These are phyloP conservation scores for Agonum fuliginosum DNA, from an alignment of 2,888 invertebrate genomes.

Conservation along the genomic window DNA sequence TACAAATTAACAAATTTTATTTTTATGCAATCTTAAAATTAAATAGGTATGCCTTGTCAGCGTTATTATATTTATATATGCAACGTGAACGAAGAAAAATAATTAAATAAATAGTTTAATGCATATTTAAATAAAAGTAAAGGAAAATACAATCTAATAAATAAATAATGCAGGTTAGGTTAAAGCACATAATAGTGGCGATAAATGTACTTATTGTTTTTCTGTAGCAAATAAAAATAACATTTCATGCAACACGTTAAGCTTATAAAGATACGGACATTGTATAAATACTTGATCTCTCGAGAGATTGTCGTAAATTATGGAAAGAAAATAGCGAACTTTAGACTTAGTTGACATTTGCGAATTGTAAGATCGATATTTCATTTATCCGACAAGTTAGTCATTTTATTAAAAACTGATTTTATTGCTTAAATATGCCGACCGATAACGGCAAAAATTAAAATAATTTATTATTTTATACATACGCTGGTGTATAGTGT, in stretches of 20 bases:
- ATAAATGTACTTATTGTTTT: conserved; percentile 39
- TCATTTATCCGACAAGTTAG: too few relatives aligned
- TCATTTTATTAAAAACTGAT: too few relatives aligned
- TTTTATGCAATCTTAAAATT: too few relatives aligned
- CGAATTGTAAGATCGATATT: conserved; percentile 26
- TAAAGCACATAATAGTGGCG: neutral
- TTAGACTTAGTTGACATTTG: conserved; percentile 14
- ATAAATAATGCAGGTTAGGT: conserved; percentile 28
- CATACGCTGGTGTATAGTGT: too few relatives aligned
- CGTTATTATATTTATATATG: too few relatives aligned
- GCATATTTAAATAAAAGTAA: neutral
- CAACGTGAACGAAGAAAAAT: neutral
- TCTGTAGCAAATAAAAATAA: conserved; percentile 38
- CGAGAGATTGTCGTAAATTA: conserved; percentile 40
- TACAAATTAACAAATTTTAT: too few relatives aligned
- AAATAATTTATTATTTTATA: too few relatives aligned
- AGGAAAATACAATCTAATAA: conserved; percentile 15
- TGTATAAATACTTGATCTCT: conserved; percentile 38
- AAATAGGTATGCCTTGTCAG: too few relatives aligned
- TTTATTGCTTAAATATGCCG: too few relatives aligned
- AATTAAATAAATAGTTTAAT: conserved; percentile 25
- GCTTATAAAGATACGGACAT: conserved; percentile 36
- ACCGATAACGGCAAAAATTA: too few relatives aligned
- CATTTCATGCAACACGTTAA: conserved; percentile 39
- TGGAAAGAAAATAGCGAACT: conserved; percentile 15